Conservation (phyloP, 2,113 vertebrate genomes). For the Corydoras maculifer region DNA sequence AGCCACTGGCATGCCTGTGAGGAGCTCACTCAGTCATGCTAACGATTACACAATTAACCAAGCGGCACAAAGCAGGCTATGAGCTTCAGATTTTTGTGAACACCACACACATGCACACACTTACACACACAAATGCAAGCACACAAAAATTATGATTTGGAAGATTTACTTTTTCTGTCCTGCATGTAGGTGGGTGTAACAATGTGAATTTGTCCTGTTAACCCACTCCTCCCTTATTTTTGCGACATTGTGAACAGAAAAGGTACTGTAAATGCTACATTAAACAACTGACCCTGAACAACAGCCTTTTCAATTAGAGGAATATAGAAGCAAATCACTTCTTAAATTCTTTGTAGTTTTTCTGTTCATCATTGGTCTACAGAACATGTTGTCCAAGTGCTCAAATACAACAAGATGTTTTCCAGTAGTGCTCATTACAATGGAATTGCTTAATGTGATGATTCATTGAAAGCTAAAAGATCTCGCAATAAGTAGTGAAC, state of each 20-base stretch:
- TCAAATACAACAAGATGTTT: slow-evolving; percentile 34
- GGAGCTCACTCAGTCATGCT: slow-evolving; percentile 63
- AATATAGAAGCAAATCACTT: slow-evolving; percentile 24
- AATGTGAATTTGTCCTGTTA: slow-evolving; percentile 30
- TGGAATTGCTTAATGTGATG: slow-evolving; percentile 26
- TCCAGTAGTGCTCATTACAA: slow-evolving; percentile 22
- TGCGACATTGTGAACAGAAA: slow-evolving; percentile 29
- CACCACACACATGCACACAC: slow-evolving; percentile 30
- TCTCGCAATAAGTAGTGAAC: slow-evolving; percentile 12
- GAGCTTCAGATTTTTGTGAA: slow-evolving; percentile 36
- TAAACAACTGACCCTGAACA: slow-evolving; percentile 26
- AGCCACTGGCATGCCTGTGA: slow-evolving; percentile 59
- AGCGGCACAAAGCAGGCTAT: slow-evolving; percentile 48
- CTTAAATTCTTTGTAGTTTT: slow-evolving; percentile 30
- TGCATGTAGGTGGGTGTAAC: slow-evolving; percentile 37
- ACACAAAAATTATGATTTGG: slow-evolving; percentile 41
- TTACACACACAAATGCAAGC: slow-evolving; percentile 15
- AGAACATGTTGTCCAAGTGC: slow-evolving; percentile 19
- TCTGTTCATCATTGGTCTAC: slow-evolving; percentile 10
- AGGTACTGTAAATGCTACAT: slow-evolving; percentile 35
- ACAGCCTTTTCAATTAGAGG: slow-evolving; percentile 21
- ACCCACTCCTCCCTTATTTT: slow-evolving; percentile 39
- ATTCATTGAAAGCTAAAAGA: slow-evolving; percentile 8
- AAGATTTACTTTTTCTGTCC: slow-evolving; percentile 33
- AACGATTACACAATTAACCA: slow-evolving; percentile 62